Base-by-base conservation (phyloP, 2,797 vertebrate genomes). In the Chaenodraco wilsoni region DNA sequence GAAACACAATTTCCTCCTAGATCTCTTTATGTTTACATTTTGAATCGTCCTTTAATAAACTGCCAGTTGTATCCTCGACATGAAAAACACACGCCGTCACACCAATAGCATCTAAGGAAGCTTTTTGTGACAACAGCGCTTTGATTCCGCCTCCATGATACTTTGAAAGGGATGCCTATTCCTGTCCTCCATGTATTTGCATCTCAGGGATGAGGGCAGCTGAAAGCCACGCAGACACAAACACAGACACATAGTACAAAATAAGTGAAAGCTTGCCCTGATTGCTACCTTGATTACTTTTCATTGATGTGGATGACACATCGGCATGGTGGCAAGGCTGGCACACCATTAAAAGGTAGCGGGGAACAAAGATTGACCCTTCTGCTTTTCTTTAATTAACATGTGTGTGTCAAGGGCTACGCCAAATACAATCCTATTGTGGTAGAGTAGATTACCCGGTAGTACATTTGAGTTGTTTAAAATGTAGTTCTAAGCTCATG, bases 101-200 rank as follows among this genome's bases (percentile, higher is more conserved):
- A 58, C 19, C 23, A 77, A 85, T 81, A 65, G 65, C 80, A 88
- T 89, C 88, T 82, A 50, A 87, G 69, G 60, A 79, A 72, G 44
- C 73, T 80, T 84, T 81, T 79, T 79, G 65, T 76, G 75, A 82
- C 76, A 80, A 87, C 74, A 74, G 55, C 72, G 83, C 83, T 90
- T 90, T 91, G 84, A 84, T 91, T 89, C 84, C 46, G 84, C 67
- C 70, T 70, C 68, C 57, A 74, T 82, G 75, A 79, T 76, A 73
- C 78, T 92, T 92, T 90, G 85, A 89, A 88, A 89, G 68, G 44
- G 71, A 89, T 80, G 83, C 81, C 85, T 91, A 86, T 90, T 92
- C 81, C 85, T 90, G 81, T 87, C 87, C 72, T 76, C 74, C 76
- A 89, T 90, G 90, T 88, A 81, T 85, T 83, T 76, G 81, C 71